Conservation (phyloP, 1,140 invertebrate species). For the Drosophila repletoides region DNA sequence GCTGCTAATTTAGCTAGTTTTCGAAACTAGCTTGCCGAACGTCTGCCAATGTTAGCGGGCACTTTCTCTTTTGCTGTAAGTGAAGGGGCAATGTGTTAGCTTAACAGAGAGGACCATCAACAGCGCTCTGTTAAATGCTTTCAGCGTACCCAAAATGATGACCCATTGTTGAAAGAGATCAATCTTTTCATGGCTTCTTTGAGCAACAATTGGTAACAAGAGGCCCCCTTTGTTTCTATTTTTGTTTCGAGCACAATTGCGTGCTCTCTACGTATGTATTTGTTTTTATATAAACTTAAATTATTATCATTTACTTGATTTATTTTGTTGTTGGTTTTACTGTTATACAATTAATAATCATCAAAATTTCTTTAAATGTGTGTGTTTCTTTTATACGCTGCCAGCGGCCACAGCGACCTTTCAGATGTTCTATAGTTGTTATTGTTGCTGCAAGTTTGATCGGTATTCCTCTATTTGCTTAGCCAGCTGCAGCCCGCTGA, state of each 20-base stretch:
- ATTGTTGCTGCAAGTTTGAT: conserved; percentile 22
- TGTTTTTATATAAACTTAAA: conserved; percentile 64
- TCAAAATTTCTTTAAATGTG: conserved; percentile 71
- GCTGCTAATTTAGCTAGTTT: neutral
- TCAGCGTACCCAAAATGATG: no score
- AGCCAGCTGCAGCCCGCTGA: conserved; percentile 43
- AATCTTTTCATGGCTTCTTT: neutral
- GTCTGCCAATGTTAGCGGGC: neutral
- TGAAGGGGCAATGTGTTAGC: no score
- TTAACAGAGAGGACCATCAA: neutral
- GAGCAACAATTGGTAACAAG: neutral
- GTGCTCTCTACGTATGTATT: conserved; percentile 26
- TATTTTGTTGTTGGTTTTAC: conserved; percentile 70
- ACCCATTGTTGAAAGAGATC: neutral
- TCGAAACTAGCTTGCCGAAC: neutral
- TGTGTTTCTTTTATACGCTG: conserved; percentile 65
- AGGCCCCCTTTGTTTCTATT: neutral
- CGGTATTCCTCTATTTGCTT: conserved; percentile 37
- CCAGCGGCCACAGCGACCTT: conserved; percentile 41
- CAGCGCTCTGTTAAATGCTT: neutral
- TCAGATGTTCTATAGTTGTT: conserved; percentile 27
- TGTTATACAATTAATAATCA: conserved; percentile 79
- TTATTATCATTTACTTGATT: conserved; percentile 77
- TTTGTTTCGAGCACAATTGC: conserved; percentile 17
- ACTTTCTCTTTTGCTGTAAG: no score